These are phyloP conservation scores for Urocitellus parryii DNA, from an alignment of 2,113 vertebrate genomes.

Conservation along the genomic window DNA sequence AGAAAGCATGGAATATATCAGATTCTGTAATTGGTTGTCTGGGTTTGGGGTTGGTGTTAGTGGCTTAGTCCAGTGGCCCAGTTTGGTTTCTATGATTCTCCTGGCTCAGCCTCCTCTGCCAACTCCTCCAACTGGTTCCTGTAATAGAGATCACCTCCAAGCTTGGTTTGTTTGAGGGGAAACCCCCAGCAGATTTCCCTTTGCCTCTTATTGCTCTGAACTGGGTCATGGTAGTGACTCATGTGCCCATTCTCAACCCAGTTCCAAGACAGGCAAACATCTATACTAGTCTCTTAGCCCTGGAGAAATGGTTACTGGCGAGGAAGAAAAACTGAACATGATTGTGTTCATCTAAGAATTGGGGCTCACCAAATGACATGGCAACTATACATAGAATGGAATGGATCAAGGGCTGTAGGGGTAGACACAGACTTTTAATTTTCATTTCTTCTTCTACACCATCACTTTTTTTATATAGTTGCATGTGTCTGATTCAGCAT, in stretches of 20 bases:
- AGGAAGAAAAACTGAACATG: neutral
- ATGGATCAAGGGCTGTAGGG: neutral
- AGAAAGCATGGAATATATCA: slow-evolving; percentile 17
- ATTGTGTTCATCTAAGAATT: neutral
- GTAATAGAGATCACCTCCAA: neutral
- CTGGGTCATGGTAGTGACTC: neutral
- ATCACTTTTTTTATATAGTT: neutral
- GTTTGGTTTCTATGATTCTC: slow-evolving; percentile 3
- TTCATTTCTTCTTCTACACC: neutral
- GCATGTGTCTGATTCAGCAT: slow-evolving; percentile 28
- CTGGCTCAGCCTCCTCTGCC: neutral
- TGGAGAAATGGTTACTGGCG: neutral
- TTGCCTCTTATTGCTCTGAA: neutral
- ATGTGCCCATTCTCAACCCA: neutral
- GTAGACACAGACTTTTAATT: slow-evolving; percentile 44
- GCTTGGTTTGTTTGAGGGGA: neutral
- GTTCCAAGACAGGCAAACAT: neutral
- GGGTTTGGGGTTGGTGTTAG: neutral
- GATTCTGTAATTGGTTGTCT: neutral
- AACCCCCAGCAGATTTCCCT: neutral
- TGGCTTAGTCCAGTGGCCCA: neutral
- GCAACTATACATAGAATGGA: neutral
- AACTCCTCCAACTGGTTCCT: neutral
- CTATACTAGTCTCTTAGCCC: neutral
- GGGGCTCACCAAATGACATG: neutral